phyloP scores from a whole-genome alignment of 2,888 invertebrate species.

The Lasioglossum leucozonium region DNA sequence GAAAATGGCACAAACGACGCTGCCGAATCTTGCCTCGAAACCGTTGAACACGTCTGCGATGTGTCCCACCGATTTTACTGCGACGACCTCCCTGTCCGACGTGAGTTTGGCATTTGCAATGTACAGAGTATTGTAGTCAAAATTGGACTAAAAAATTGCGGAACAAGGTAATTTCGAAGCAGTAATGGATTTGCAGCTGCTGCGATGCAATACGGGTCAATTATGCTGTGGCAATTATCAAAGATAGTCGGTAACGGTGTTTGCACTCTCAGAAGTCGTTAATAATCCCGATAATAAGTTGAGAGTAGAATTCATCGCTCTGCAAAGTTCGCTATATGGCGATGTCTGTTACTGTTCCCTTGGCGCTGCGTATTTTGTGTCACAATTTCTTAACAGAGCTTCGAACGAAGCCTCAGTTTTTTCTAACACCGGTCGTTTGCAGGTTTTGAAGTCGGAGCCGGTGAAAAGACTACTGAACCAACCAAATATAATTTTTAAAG shows the following conservation, averaged over 20 bases:
- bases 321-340: fast-evolving
- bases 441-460: conserved; percentile 80
- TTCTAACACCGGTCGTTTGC: conserved; percentile 27
- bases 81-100: conserved; percentile 67
- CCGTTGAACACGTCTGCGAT: conserved; percentile 64
- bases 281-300: not conserved
- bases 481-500: conserved; percentile 79
- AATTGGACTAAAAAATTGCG: not conserved
- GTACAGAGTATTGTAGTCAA: not conserved
- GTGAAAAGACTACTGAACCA: conserved; percentile 80
- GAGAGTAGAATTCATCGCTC: not conserved
- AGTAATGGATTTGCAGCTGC: not conserved
- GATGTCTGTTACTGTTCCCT: not conserved
- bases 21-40: conserved; percentile 37
- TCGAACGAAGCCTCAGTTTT: not conserved
- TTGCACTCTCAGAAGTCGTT: not conserved
- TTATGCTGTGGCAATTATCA: no score
- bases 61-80: conserved; percentile 57
- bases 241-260: not conserved
- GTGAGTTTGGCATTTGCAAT: conserved; percentile 61
- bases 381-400: not conserved
- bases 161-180: not conserved
- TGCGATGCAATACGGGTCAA: not conserved
- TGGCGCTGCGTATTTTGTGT: not conserved
- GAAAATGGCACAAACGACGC: conserved; percentile 58